These are phyloP conservation scores for Hirundo rustica DNA, from an alignment of 2,797 vertebrate genomes.

Conservation along the genomic window DNA sequence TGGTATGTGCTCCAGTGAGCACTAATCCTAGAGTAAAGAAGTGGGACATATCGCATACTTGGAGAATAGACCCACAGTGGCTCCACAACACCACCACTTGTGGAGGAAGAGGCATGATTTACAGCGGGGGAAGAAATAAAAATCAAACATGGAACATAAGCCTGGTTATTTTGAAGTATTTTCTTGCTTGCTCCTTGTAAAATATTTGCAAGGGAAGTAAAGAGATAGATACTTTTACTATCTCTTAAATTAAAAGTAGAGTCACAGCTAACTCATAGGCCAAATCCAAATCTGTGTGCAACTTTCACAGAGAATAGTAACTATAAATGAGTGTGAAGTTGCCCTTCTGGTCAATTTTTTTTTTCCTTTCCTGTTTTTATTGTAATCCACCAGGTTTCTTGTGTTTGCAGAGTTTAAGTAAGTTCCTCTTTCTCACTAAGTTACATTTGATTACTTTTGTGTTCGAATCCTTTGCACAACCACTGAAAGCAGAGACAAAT, in stretches of 20 bases:
- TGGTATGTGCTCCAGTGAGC: rapidly evolving
- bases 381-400: not conserved
- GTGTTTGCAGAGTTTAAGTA: not conserved
- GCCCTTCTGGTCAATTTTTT: not conserved
- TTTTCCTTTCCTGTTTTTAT: not conserved
- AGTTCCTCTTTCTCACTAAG: not conserved
- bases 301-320: not conserved
- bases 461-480: not conserved
- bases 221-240: not conserved
- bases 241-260: not conserved
- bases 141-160: not conserved
- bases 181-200: not conserved
- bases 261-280: not conserved
- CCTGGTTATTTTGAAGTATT: not conserved
- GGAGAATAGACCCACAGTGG: not conserved
- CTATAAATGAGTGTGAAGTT: not conserved
- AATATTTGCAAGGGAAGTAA: not conserved
- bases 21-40: not conserved
- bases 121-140: not conserved
- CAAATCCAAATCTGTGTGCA: not conserved
- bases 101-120: not conserved
- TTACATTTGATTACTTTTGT: not conserved
- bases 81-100: not conserved
- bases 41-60: not conserved
- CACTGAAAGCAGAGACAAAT: not conserved